Conservation (phyloP, 2,113 vertebrate species). For the Galbula dea region DNA sequence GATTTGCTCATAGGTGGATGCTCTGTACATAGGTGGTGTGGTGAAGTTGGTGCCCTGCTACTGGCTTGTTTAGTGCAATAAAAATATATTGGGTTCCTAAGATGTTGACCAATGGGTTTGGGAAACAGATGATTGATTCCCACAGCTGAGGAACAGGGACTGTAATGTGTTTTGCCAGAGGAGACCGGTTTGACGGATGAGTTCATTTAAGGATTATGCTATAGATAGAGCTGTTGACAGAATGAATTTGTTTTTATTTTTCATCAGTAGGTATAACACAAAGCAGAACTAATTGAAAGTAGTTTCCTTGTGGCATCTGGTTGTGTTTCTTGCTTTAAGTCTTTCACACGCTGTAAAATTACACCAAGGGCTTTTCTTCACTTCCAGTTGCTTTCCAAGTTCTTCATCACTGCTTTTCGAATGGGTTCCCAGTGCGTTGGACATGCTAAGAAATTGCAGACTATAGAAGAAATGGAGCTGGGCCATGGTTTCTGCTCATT, state of each 20-base stretch:
- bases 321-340: constrained; percentile 40
- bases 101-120: constrained; percentile 74
- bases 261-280: constrained; percentile 63
- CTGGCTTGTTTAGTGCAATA: constrained; percentile 38
- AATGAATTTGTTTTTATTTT: constrained; percentile 71
- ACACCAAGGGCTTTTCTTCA: constrained; percentile 36
- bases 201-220: constrained; percentile 69
- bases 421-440: neutral
- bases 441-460: neutral
- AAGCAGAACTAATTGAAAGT: constrained; percentile 63
- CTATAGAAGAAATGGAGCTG: neutral
- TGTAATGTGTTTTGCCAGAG: constrained; percentile 65
- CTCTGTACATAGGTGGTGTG: constrained; percentile 22
- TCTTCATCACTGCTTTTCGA: neutral
- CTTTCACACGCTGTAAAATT: constrained; percentile 54
- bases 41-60: constrained; percentile 38
- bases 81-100: constrained; percentile 73
- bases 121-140: constrained; percentile 79
- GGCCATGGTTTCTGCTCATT: neutral
- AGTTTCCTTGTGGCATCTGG: constrained; percentile 51
- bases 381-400: constrained; percentile 21
- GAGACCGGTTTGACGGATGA: constrained; percentile 66
- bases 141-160: constrained; percentile 76
- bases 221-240: constrained; percentile 83
- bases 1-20: neutral